These are phyloP conservation scores for Montipora capitata DNA, from an alignment of 92 coral and sea anemone genomes.

Conservation along the genomic window DNA sequence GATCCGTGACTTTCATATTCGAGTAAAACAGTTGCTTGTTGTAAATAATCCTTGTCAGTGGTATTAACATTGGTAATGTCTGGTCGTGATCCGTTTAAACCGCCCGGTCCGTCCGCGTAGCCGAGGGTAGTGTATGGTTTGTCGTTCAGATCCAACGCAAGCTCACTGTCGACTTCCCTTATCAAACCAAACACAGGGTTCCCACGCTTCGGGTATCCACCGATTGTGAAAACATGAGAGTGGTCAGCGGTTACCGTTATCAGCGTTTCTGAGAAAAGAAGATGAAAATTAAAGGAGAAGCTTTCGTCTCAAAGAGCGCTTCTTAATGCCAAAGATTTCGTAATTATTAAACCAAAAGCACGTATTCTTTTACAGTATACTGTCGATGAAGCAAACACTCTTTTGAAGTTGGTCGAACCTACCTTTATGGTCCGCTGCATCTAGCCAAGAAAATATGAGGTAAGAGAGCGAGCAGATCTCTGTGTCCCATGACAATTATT, in stretches of 20 bases:
- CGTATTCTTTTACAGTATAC: no score
- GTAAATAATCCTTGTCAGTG: slow-evolving; percentile 75
- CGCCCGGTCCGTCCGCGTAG: slow-evolving; percentile 94
- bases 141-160: slow-evolving; percentile 17
- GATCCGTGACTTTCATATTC: slow-evolving; percentile 86
- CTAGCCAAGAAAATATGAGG: no score
- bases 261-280: slow-evolving; percentile 78
- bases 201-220: slow-evolving; percentile 93
- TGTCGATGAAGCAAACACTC: no score
- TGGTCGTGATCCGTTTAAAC: slow-evolving; percentile 67
- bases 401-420: no score
- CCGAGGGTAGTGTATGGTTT: slow-evolving; percentile 78
- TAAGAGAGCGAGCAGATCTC: no score
- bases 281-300: neutral
- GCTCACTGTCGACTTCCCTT: neutral
- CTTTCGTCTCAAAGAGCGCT: neutral
- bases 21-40: slow-evolving; percentile 79
- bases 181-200: slow-evolving; percentile 88
- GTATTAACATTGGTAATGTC: slow-evolving; percentile 89
- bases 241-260: slow-evolving; percentile 96
- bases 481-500: no score
- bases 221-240: slow-evolving; percentile 87
- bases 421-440: no score
- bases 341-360: no score
- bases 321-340: no score